Percentiles rank a stretch among this genome's conserved stretches.
phyloP scores from a whole-genome alignment of 30 jellyfish, hydroid and myxozoan genomes.

The Hydra vulgaris region DNA sequence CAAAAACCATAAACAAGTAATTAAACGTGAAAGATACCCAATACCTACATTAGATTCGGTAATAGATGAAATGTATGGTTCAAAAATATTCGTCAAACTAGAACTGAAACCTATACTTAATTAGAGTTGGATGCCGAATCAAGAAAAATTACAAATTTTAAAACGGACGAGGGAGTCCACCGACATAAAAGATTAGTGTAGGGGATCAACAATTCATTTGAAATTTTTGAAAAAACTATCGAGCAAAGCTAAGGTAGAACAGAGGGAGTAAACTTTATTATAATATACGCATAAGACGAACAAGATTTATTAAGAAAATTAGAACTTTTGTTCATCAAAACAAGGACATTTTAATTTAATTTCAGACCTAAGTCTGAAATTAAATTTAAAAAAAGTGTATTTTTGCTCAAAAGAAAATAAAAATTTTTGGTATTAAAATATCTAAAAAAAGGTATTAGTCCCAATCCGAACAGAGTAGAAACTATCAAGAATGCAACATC shows the following conservation, averaged over 20 bases:
- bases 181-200: slow-evolving; percentile 23
- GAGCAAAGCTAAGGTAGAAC: slow-evolving; percentile 13
- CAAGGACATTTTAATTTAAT: background rate
- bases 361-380: background rate
- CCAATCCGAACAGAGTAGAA: slow-evolving; percentile 23
- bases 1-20: slow-evolving; percentile 36
- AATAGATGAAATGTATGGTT: slow-evolving; percentile 26
- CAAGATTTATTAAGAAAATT: background rate
- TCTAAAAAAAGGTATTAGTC: slow-evolving; percentile 1
- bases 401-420: slow-evolving; percentile 17
- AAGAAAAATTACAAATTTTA: slow-evolving; percentile 18
- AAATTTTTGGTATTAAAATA: background rate
- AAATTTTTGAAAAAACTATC: slow-evolving; percentile 11
- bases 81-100: slow-evolving; percentile 32
- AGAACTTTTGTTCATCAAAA: background rate
- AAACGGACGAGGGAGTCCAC: slow-evolving; percentile 3
- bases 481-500: slow-evolving; percentile 24
- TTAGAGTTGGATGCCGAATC: slow-evolving; percentile 10
- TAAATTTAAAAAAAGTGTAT: slow-evolving; percentile 6
- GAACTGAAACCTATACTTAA: slow-evolving; percentile 29
- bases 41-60: slow-evolving; percentile 31
- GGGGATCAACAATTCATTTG: slow-evolving; percentile 18
- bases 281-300: slow-evolving; percentile 11
- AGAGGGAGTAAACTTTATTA: slow-evolving; percentile 22
- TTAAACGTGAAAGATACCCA: slow-evolving; percentile 29